These are phyloP conservation scores for Coluber constrictor DNA, from an alignment of 2,797 vertebrate species.

Conservation along the genomic window DNA sequence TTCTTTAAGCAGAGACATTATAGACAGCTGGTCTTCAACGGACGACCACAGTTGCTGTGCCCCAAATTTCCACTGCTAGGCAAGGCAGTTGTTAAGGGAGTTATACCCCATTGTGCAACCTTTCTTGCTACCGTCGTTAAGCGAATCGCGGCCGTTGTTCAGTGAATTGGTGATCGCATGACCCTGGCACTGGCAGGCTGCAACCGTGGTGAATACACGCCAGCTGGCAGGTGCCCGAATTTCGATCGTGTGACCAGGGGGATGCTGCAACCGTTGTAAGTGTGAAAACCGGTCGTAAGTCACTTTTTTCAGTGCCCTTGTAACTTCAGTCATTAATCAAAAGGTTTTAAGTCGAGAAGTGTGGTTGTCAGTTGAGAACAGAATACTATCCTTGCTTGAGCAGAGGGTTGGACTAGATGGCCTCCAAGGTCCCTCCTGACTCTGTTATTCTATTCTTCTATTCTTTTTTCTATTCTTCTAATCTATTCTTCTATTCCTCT, in stretches of 20 bases:
- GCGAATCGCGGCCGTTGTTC: accelerated
- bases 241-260: neutral
- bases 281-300: neutral
- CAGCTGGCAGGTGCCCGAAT: too few species aligned
- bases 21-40: neutral
- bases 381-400: neutral
- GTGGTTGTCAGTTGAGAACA: neutral
- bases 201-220: too few species aligned
- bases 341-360: neutral
- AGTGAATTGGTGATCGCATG: neutral
- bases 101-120: neutral
- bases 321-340: neutral
- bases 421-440: neutral
- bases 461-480: too few species aligned
- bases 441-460: neutral
- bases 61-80: neutral
- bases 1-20: neutral
- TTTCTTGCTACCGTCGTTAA: neutral
- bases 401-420: neutral
- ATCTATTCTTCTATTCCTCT: too few species aligned
- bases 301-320: neutral
- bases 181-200: neutral
- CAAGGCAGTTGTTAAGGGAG: neutral
- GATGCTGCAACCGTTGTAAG: neutral
- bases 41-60: neutral